These are phyloP conservation scores for Drosophila mayaguana DNA, from an alignment of 2,888 invertebrate genomes.

Conservation along the genomic window DNA sequence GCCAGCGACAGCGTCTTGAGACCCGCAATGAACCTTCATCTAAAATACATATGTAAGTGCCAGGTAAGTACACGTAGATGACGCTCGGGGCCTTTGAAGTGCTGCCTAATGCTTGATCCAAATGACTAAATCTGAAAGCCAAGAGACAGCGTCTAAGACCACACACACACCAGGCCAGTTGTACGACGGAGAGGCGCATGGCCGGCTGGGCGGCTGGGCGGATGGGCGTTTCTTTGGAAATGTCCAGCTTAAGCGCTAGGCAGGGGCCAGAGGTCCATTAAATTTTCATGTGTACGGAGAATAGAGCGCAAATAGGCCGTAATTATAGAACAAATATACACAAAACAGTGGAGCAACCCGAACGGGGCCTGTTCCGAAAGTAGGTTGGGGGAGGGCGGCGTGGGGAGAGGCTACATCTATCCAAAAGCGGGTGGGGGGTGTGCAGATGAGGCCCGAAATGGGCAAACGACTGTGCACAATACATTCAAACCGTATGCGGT, in stretches of 20 bases:
- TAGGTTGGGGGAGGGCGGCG: neutral
- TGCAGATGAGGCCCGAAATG: constrained; percentile 48
- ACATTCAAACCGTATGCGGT: constrained; percentile 35
- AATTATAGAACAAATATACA: constrained; percentile 72
- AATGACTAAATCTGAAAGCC: constrained; percentile 56
- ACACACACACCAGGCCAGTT: constrained; percentile 51
- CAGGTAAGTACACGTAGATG: constrained; percentile 4
- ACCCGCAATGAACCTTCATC: constrained; percentile 34
- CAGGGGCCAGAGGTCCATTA: constrained; percentile 57
- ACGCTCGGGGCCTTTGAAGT: constrained; percentile 41
- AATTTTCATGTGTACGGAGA: constrained; percentile 71
- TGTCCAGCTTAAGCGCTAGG: constrained; percentile 37
- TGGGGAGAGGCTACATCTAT: neutral
- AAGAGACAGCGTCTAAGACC: constrained; percentile 47
- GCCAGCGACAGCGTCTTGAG: constrained; percentile 1
- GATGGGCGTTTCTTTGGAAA: constrained; percentile 49
- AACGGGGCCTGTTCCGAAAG: constrained; percentile 3
- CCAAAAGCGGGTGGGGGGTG: neutral
- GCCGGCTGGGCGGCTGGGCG: neutral
- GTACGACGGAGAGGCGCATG: neutral
- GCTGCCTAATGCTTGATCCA: constrained; percentile 49
- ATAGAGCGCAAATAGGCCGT: constrained; percentile 74
- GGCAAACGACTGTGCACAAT: constrained; percentile 35
- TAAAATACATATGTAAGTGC: constrained; percentile 31
- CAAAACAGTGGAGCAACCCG: constrained; percentile 46